Conservation (phyloP, 2,797 vertebrate species). For the Gallinago nigripennis region DNA sequence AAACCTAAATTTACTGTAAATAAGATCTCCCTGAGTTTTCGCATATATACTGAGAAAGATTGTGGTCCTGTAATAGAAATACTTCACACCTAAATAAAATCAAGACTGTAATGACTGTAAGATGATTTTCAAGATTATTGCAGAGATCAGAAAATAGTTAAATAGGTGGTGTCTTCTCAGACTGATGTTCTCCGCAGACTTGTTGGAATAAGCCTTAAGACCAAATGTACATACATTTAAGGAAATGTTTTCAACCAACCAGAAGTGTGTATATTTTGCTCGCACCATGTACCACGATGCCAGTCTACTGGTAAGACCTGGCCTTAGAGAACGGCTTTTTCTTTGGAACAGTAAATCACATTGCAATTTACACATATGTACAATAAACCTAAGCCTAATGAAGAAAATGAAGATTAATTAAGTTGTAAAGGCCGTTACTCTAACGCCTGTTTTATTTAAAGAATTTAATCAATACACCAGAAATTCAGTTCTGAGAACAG, state of each 20-base stretch:
- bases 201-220: not conserved
- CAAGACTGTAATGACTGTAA: not conserved
- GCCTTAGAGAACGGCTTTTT: not conserved
- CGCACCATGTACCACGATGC: not conserved
- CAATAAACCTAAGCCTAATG: conserved; percentile 13
- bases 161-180: not conserved
- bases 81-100: not conserved
- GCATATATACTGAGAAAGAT: not conserved
- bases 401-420: conserved; percentile 67
- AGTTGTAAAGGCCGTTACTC: conserved; percentile 21
- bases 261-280: not conserved
- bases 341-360: conserved; percentile 20
- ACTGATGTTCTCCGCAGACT: not conserved
- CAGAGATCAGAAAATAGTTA: not conserved
- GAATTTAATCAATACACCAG: conserved; percentile 52
- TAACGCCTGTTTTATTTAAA: conserved; percentile 67
- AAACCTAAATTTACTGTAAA: not conserved
- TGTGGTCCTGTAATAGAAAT: not conserved
- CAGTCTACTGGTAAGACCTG: not conserved
- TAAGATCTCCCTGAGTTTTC: not conserved
- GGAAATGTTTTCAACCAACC: not conserved
- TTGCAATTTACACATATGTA: not conserved
- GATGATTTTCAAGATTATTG: not conserved
- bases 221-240: not conserved
- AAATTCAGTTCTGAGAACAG: conserved; percentile 58